Evolutionary conservation across 2,888 invertebrate species (phyloP).

Genomic region (Shargacucullia verbasci): DNA sequence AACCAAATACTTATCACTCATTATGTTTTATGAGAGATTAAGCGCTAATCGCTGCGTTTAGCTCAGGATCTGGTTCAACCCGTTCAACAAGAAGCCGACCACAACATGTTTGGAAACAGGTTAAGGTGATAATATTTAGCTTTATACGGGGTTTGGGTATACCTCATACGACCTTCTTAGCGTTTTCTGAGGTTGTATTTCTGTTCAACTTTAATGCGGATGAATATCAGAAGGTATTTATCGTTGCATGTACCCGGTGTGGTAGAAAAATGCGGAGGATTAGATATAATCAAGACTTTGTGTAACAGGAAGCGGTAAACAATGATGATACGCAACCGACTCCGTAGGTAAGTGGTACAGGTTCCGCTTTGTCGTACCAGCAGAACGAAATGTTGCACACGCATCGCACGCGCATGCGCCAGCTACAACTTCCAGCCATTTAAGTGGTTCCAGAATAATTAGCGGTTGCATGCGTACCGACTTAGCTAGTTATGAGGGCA

Average conservation of each 20-base stretch:
- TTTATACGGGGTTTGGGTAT: too few species aligned
- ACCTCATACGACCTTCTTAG: too few species aligned
- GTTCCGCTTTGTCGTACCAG: neutral
- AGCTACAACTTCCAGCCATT: neutral
- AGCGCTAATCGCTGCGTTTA: slow-evolving; percentile 1
- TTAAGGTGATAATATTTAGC: too few species aligned
- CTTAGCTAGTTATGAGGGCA: too few species aligned
- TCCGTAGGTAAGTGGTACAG: neutral
- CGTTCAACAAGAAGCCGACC: too few species aligned
- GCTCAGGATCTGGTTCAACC: too few species aligned
- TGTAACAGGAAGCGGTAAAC: slow-evolving; percentile 27
- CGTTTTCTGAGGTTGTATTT: neutral
- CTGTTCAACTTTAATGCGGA: too few species aligned
- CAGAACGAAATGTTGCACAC: slow-evolving; percentile 2
- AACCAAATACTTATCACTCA: slow-evolving; percentile 27
- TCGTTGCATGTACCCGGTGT: neutral
- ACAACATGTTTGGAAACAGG: too few species aligned
- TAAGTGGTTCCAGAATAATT: neutral
- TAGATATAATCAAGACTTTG: slow-evolving; percentile 17
- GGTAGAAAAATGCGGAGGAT: slow-evolving; percentile 4
- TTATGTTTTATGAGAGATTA: slow-evolving; percentile 11
- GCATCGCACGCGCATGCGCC: neutral
- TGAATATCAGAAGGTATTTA: slow-evolving; percentile 8
- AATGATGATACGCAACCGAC: slow-evolving; percentile 13
- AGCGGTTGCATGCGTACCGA: neutral